Evolutionary conservation across 2,113 vertebrate genomes (phyloP), one percentile per base, ranked within the genome.

Genomic region (Helogale parvula): DNA sequence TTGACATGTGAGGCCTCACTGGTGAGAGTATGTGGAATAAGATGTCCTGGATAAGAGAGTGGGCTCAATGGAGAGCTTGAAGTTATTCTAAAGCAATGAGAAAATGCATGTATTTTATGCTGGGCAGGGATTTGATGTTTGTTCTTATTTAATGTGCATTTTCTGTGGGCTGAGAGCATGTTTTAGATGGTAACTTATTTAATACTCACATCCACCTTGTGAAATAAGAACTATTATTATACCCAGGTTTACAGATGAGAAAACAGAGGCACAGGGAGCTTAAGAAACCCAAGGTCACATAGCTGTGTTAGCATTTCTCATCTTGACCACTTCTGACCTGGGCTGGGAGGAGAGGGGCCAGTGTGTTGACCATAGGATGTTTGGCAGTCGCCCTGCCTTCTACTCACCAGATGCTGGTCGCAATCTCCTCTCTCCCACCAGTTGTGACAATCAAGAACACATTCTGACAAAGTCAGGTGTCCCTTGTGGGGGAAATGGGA

Each of bases 311-410:
- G 54, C 12, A 60, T 33, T 50, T 87, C 66, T n/a, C 45, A 50
- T 2, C 63, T 15, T 85, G 52, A 35, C 23, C 31, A 6, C 52
- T 31, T 0, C 12, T 69, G 29, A 54, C 41, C 72, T 29, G 45
- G 31, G 15, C 2, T 17, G 3, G 0, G 27, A 15, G 15, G 41
- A 31, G 27, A 35, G 2, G 3, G 23, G 35, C 45, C 31, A 27
- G 7, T 72, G 10, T 38, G 3, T 33, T 66, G 23, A 68, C 31
- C 38, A 0, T 69, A 66, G 41, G 19, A 17, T 68, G 27, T 86
- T 85, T 60, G 41, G 21, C 13, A 85, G 50, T 47, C 65, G 57
- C 16, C 7, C 15, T 47, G 11, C 25, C 27, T 54, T 93, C 72
- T 68, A 47, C 33, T 25, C 15, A 15, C 29, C 47, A 23, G 31